phyloP scores from a whole-genome alignment of 2,797 vertebrate genomes.

The Phylloscopus collybita region DNA sequence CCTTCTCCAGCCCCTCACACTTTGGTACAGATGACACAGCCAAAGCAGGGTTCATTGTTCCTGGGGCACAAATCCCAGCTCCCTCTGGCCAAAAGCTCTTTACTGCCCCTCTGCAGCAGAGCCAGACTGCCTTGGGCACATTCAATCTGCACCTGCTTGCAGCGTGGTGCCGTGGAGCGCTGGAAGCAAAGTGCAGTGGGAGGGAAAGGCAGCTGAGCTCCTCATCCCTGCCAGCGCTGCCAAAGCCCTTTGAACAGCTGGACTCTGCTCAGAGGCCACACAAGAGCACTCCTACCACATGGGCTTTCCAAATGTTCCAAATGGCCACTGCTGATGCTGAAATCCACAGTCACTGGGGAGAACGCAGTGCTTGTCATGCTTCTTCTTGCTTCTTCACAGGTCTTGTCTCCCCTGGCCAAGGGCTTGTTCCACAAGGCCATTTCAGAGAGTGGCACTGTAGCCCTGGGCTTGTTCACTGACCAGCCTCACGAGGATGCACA shows the following conservation, averaged over 20 bases:
- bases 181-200: not conserved
- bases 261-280: not conserved
- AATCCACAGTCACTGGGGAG: not conserved
- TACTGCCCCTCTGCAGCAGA: not conserved
- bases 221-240: not conserved
- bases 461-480: not conserved
- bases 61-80: no score
- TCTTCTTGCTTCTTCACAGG: conserved; percentile 63
- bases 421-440: conserved; percentile 88
- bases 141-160: accelerated
- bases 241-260: not conserved
- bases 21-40: no score
- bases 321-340: not conserved
- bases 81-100: not conserved
- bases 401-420: conserved; percentile 81
- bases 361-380: not conserved
- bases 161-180: not conserved
- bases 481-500: not conserved
- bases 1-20: no score
- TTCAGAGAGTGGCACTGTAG: conserved; percentile 85
- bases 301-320: not conserved
- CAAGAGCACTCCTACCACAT: not conserved
- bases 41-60: no score
- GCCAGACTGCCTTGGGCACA: not conserved
- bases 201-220: not conserved